phyloP scores from a whole-genome alignment of 2,797 vertebrate genomes.

The Oryzias dopingdopingensis region DNA sequence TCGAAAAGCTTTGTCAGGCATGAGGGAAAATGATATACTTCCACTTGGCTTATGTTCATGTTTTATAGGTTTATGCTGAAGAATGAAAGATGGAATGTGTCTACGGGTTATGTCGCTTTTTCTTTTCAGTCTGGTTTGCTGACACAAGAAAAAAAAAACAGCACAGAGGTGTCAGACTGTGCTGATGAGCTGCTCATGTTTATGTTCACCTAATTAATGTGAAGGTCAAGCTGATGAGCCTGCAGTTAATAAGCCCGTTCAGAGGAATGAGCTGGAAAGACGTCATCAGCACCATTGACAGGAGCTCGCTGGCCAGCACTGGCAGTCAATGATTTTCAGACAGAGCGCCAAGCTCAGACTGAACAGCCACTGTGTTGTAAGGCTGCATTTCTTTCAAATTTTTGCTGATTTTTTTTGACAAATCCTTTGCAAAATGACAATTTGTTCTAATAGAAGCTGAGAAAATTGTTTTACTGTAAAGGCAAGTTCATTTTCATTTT shows the following conservation, averaged over 20 bases:
- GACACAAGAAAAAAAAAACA: neutral
- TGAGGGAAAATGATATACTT: conserved; percentile 25
- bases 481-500: neutral
- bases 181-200: conserved; percentile 28
- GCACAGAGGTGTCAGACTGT: too few relatives aligned
- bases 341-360: conserved; percentile 12
- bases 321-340: conserved; percentile 50
- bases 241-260: conserved; percentile 36
- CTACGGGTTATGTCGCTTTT: neutral
- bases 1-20: conserved; percentile 16
- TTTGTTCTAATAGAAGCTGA: neutral
- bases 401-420: conserved; percentile 6
- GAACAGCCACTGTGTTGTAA: neutral
- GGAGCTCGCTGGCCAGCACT: conserved; percentile 28
- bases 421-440: neutral
- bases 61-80: conserved; percentile 30
- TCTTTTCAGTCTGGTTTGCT: neutral
- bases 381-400: neutral
- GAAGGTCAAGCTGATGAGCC: conserved; percentile 45
- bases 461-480: neutral
- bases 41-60: conserved; percentile 18
- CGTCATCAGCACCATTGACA: conserved; percentile 57
- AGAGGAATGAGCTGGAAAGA: conserved; percentile 40
- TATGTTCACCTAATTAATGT: conserved; percentile 31
- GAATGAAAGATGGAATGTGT: conserved; percentile 17